Evolutionary conservation across 2,888 invertebrate species (phyloP), one percentile per base, ranked within the genome.

Genomic region (Protophormia terraenovae): DNA sequence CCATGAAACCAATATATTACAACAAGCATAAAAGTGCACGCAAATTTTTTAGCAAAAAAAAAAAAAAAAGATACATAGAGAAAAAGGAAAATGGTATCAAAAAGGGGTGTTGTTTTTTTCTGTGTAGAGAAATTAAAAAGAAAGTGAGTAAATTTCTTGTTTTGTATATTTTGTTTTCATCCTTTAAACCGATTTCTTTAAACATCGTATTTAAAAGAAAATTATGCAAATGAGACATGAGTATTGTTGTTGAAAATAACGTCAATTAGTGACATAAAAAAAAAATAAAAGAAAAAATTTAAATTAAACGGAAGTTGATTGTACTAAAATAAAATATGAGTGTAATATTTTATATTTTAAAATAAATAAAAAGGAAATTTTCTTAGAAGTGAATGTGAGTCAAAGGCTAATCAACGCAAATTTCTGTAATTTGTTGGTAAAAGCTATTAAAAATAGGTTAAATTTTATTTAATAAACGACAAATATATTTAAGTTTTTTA

Each of bases 151-250:
- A 8, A 58, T 19, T 66, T 67, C 10, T 29, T 47, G 32, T 29
- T 27, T 10, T 8, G 29, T 35, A 7, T 35, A 29, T 32, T 41
- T 22, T 1, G 10, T 41, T 50, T 22, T 27, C 35, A 58, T 69
- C n/a, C n/a, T 3, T 12, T 8, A 47, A 78, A 58, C 19, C n/a
- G n/a, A 71, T 58, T 77, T 67, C 22, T 55, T 66, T 38, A 41
- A 66, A 47, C 41, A 45, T 47, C 27, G 14, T 72, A 38, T 78
- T 83, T 53, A 62, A 38, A 84, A 53, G 60, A 60, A 69, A 84
- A 73, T 82, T 84, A 84, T 84, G 84, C 81, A 84, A 82, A 84
- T 84, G 53, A 77, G 69, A 81, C 77, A 77, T 69, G 67, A 69
- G 73, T 84, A 78, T 77, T 72, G 67, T 62, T 77, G 84, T 62